Percentiles rank a stretch among this genome's conserved stretches.
Conservation (phyloP, 2,113 vertebrate species). For the Ictidomys tridecemlineatus region DNA sequence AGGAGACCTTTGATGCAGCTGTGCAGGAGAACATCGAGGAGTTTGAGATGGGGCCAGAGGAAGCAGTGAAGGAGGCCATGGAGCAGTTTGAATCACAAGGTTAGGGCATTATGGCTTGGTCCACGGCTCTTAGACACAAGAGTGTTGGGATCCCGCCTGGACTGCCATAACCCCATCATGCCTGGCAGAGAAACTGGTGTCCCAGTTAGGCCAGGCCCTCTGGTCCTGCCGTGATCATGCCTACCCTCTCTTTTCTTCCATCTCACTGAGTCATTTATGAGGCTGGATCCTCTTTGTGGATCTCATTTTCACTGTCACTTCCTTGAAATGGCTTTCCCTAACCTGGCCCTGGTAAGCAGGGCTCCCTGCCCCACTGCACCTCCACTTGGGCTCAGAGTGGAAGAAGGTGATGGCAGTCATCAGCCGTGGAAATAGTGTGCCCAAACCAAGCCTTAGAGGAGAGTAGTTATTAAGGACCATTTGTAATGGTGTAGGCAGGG, state of each 20-base stretch:
- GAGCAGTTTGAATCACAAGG: constrained; percentile 97
- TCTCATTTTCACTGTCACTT: constrained; percentile 12
- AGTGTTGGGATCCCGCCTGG: background rate
- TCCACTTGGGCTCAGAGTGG: background rate
- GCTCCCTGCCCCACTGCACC: background rate
- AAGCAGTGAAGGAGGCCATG: constrained; percentile 93
- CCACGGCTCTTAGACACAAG: background rate
- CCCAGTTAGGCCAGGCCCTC: background rate
- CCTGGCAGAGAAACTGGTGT: background rate
- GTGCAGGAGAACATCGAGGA: constrained; percentile 95
- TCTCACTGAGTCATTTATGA: background rate
- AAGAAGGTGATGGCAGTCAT: background rate
- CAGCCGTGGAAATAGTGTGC: background rate
- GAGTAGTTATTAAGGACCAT: background rate
- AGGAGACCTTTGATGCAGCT: constrained; percentile 95
- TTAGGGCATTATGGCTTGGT: constrained; percentile 42
- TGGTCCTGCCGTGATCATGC: too few species aligned
- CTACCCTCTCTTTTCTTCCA: background rate
- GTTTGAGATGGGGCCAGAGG: constrained; percentile 94
- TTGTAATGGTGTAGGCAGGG: background rate
- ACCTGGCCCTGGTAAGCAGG: background rate
- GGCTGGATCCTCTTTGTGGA: too few species aligned
- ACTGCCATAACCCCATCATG: background rate
- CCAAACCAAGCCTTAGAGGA: background rate
- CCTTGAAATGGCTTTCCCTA: background rate